phyloP scores from a whole-genome alignment of 2,888 invertebrate genomes.

The Unio delphinus region DNA sequence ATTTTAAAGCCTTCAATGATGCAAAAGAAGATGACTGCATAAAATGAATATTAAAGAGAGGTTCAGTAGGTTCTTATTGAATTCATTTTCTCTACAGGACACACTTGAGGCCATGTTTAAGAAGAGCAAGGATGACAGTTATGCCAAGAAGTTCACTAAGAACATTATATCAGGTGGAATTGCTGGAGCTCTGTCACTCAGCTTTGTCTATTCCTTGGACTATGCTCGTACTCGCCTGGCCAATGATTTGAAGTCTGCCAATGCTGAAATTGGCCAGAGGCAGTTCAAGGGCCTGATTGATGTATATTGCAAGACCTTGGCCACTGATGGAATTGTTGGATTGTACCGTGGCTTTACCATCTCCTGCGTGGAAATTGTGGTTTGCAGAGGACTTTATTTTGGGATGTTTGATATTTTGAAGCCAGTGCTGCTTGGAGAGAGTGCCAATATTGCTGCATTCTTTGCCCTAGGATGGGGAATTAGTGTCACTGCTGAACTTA shows the following conservation, averaged over 20 bases:
- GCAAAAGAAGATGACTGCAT: too few relatives aligned
- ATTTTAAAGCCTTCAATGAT: too few relatives aligned
- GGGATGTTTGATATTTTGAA: slow-evolving; percentile 72
- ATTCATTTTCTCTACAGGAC: slow-evolving; percentile 74
- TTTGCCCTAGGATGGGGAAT: slow-evolving; percentile 74
- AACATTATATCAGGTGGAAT: slow-evolving; percentile 76
- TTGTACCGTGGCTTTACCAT: slow-evolving; percentile 72
- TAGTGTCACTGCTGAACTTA: slow-evolving; percentile 90
- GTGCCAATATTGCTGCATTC: slow-evolving; percentile 58
- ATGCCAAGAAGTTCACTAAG: slow-evolving; percentile 77
- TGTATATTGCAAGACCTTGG: slow-evolving; percentile 69
- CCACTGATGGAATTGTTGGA: slow-evolving; percentile 69
- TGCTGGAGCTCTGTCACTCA: slow-evolving; percentile 70
- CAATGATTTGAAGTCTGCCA: slow-evolving; percentile 68
- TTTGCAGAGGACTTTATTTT: slow-evolving; percentile 72
- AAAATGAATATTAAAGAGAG: too few relatives aligned
- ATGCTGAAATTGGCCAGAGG: slow-evolving; percentile 74
- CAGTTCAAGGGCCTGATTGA: slow-evolving; percentile 89
- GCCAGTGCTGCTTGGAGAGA: slow-evolving; percentile 66
- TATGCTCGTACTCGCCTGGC: slow-evolving; percentile 70
- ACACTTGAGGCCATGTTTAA: slow-evolving; percentile 88
- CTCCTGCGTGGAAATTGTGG: slow-evolving; percentile 69
- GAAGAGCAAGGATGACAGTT: slow-evolving; percentile 57
- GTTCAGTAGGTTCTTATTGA: too few relatives aligned
- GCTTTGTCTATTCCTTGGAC: slow-evolving; percentile 71